A percentile compares a stretch with the other conserved stretches of the same genome.
Evolutionary conservation across 2,797 vertebrate genomes (phyloP).

Genomic region (Periophthalmus magnuspinnatus): DNA sequence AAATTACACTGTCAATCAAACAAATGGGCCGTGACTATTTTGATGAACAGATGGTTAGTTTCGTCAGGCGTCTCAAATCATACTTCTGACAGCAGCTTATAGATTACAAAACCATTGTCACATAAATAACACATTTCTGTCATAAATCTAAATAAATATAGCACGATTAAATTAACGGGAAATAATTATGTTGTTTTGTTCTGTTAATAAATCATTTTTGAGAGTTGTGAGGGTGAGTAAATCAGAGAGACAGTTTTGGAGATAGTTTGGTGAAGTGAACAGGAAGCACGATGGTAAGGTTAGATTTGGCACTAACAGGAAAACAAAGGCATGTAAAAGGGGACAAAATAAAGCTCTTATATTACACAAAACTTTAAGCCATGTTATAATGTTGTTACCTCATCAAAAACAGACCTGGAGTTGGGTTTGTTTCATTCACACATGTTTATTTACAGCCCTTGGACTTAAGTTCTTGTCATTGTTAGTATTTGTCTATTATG

Average conservation of each 20-base stretch:
- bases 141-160: not conserved
- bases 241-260: not conserved
- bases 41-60: constrained; percentile 3
- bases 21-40: not conserved
- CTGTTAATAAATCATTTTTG: not conserved
- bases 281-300: not conserved
- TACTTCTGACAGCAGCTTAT: not conserved
- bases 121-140: not conserved
- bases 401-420: no score
- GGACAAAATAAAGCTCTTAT: not conserved
- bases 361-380: no score
- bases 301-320: not conserved
- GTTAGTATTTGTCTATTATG: no score
- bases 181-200: not conserved
- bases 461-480: no score
- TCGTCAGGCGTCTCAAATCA: not conserved
- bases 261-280: not conserved
- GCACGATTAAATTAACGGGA: not conserved
- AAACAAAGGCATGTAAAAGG: not conserved
- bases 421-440: no score
- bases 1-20: not conserved
- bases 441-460: no score
- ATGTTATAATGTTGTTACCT: no score
- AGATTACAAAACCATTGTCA: not conserved
- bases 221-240: not conserved